phyloP scores from a whole-genome alignment of 2,797 vertebrate genomes.

The Cossypha heuglini region DNA sequence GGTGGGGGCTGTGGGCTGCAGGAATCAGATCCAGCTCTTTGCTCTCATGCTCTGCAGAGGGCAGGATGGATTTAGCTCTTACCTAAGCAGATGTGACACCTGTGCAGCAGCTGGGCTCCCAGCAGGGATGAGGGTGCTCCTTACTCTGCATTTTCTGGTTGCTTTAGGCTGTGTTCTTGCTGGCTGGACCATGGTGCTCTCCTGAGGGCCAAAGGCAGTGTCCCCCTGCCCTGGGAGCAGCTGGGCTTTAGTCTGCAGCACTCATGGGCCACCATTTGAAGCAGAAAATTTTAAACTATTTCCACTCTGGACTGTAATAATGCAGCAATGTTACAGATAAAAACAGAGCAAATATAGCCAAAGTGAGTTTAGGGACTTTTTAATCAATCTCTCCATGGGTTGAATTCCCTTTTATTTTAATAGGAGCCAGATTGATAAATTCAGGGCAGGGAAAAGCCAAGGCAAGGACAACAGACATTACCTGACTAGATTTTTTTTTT shows the following conservation, averaged over 20 bases:
- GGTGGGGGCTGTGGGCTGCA: background rate
- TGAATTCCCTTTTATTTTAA: background rate
- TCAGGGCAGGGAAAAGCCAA: slow-evolving; percentile 25
- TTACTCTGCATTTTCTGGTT: background rate
- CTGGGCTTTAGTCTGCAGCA: background rate
- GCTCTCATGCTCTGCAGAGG: background rate
- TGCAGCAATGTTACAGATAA: slow-evolving; percentile 12
- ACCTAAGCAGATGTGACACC: background rate
- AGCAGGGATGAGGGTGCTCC: background rate
- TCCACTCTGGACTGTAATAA: background rate
- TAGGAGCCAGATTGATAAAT: background rate
- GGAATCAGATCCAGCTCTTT: background rate
- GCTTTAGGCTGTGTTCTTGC: background rate
- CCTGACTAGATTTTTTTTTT: background rate
- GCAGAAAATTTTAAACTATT: background rate
- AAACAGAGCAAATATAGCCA: background rate
- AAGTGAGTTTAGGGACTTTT: background rate
- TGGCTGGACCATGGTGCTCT: background rate
- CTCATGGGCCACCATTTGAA: background rate
- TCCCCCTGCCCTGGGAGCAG: rapidly evolving
- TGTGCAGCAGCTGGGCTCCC: background rate
- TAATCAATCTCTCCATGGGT: background rate
- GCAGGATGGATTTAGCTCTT: background rate
- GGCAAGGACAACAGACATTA: background rate
- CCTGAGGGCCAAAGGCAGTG: background rate